Evolutionary conservation across 2,888 invertebrate genomes (phyloP), one percentile per base, ranked within the genome.

Genomic region (Sthenelais limicola): DNA sequence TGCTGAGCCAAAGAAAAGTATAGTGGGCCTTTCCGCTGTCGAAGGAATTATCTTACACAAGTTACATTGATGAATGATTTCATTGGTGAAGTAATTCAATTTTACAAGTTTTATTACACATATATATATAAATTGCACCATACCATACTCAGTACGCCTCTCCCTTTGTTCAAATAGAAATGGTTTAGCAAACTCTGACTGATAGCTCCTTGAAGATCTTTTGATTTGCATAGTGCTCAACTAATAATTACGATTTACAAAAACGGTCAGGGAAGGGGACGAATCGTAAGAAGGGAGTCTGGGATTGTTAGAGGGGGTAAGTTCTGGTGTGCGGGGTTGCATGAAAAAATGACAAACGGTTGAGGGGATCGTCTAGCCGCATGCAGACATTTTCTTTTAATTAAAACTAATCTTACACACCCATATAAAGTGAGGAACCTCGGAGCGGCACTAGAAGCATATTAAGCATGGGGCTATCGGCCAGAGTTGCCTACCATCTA

Each of bases 111-210:
- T 56, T 56, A 56, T 18, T 43, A 12, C 18, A 18, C 18, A 18
- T 56, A 56, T 56, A 56, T 56, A 56, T 56, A 56, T 56, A 56
- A 56, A 56, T 56, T 56, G 56, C 56, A 56, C 56, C 56, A 56
- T 56, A 56, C 56, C 56, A 56, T 56, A 56, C 33, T 32, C 30
- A 56, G 30, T 30, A 56, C 56, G 56, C 56, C 56, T 56, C 32
- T 56, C 56, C 56, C 56, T 56, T 56, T 56, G 56, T 56, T 56
- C 56, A 56, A 56, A 56, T 56, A 54, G 28, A 56, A 21, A 33
- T 56, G 32, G 56, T 33, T 56, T 33, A 56, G 56, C 12, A n/a
- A 33, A 56, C 56, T 54, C 28, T 56, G 28, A 24, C 18, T 56
- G 32, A 21, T 56, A 56, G 33, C 56, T 5, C 21, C 32, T 33